Evolutionary conservation across 2,113 vertebrate genomes (phyloP).

Genomic region (rat (Rattus norvegicus)): GRCr8 NC_086020.1:80670501-80671000

Average conservation of each 20-base stretch:
- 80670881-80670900: background rate
- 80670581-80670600: background rate
- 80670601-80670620: background rate
- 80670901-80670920: constrained; percentile 9
- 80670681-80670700: background rate
- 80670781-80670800: background rate
- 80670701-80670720: background rate
- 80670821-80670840: background rate
- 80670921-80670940: background rate
- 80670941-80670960: background rate
- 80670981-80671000: background rate
- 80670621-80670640: background rate
- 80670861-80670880: background rate
- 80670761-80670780: background rate
- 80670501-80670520: background rate
- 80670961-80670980: background rate
- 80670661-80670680: no score
- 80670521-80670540: background rate
- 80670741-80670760: background rate
- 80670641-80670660: background rate
- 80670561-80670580: background rate
- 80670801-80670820: background rate
- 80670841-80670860: background rate
- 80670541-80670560: background rate
- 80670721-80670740: background rate